Evolutionary conservation across 1,140 invertebrate genomes (phyloP).

Genomic region (Pygmarrhopalites habei): DNA sequence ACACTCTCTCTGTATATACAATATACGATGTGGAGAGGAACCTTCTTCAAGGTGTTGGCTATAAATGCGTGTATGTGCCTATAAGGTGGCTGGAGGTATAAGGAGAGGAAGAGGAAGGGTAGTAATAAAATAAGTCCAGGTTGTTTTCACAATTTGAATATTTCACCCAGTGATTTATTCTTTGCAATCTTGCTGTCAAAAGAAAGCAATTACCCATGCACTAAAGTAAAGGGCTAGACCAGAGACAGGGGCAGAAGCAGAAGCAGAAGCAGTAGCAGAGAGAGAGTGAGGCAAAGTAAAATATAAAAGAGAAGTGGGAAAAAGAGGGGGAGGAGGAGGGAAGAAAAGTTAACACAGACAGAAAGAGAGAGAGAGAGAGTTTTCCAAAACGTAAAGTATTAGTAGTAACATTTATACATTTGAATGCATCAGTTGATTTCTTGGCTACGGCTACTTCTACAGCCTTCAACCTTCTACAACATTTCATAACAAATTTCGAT

Average conservation of each 20-base stretch:
- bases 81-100: too few species aligned
- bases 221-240: too few species aligned
- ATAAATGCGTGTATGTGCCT: too few species aligned
- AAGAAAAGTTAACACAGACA: background rate
- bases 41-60: too few species aligned
- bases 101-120: background rate
- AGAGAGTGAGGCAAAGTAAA: background rate
- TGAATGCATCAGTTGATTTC: too few species aligned
- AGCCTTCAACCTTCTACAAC: too few species aligned
- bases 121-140: conserved; percentile 26
- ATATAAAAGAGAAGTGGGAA: background rate
- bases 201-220: conserved; percentile 33
- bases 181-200: conserved; percentile 37
- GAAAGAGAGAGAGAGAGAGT: too few species aligned
- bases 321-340: background rate
- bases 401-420: background rate
- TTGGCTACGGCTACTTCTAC: too few species aligned
- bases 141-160: conserved; percentile 35
- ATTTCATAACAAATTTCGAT: too few species aligned
- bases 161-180: conserved; percentile 36
- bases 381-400: too few species aligned
- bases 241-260: background rate
- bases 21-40: too few species aligned
- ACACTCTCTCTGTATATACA: too few species aligned
- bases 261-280: background rate